Evolutionary conservation across 1,140 invertebrate genomes (phyloP).

Genomic region (Aphelenchoides avenae): DNA sequence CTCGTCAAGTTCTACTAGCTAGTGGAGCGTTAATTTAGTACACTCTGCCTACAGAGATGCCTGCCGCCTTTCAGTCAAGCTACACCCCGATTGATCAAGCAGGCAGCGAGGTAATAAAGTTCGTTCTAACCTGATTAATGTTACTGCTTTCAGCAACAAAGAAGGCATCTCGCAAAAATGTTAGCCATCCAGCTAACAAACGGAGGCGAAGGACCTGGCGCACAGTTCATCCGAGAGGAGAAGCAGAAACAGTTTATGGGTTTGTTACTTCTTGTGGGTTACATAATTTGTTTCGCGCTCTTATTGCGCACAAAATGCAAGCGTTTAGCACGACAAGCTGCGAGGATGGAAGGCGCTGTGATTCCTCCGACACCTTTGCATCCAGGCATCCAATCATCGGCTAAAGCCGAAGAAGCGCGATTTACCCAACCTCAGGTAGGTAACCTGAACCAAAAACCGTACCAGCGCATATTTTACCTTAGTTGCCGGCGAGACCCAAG

Average conservation of each 20-base stretch:
- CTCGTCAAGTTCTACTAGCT: conserved; percentile 5
- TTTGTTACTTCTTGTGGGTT: conserved; percentile 11
- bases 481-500: no score
- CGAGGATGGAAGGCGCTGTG: conserved; percentile 38
- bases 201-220: conserved; percentile 70
- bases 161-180: conserved; percentile 72
- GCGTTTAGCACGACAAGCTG: conserved; percentile 38
- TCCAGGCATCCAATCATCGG: not conserved
- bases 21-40: conserved; percentile 61
- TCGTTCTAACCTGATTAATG: conserved; percentile 7
- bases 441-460: conserved; percentile 24
- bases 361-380: conserved; percentile 52
- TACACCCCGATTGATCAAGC: conserved; percentile 87
- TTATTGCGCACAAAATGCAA: no score
- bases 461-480: no score
- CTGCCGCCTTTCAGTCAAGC: conserved; percentile 74
- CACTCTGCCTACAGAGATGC: conserved; percentile 78
- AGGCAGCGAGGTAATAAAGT: conserved; percentile 66
- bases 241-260: conserved; percentile 44
- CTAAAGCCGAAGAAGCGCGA: not conserved
- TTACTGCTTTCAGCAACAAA: conserved; percentile 65
- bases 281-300: conserved; percentile 1
- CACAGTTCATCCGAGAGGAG: conserved; percentile 62
- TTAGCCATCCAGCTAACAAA: conserved; percentile 75
- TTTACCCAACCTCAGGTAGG: conserved; percentile 25